Evolutionary conservation across 2,113 vertebrate genomes (phyloP), one percentile per base, ranked within the genome.

Genomic region (Vulpes lagopus): DNA sequence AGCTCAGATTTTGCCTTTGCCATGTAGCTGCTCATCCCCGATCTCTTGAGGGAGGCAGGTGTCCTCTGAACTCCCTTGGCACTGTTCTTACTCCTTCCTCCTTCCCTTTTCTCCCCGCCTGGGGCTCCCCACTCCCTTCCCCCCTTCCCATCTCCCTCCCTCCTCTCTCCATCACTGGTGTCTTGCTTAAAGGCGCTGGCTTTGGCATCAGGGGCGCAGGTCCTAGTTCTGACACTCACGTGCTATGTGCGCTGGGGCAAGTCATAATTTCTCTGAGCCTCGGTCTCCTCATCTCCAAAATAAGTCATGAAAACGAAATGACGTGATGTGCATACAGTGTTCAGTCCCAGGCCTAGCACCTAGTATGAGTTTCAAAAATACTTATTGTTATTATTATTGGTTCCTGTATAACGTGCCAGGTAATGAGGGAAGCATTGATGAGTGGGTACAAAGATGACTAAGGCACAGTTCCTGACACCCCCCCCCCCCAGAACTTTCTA

Each of bases 211-310:
- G 83, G 82, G 60, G 2, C 35, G 49, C 10, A 55, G 71, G 30
- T 74, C 19, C 30, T 51, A 57, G 16, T 89, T 93, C 53, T 86
- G 64, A 43, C 73, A 55, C 1, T 91, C 87, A 94, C 9, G 62
- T 95, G 55, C 67, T 80, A 3, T 60, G 64, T 84, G 32, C 55
- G 57, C 30, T 91, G 69, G 55, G 64, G 43, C 57, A 89, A 64
- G 19, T 80, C 65, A 93, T 7, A n/a, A 17, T 91, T 93, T 91
- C 53, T 83, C 80, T 92, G 78, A 71, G 20, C 67, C 74, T 97
- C n/a, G 32, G 32, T 93, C 85, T 95, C 22, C 43, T 94, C 25
- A 59, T 94, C 49, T 92, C 32, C 88, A 71, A 95, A 92, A 32
- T 83, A 87, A 84, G 11, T 30, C 71, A 15, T 82, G 82, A 43